Evolutionary conservation across 2,113 vertebrate genomes (phyloP).

Genomic region (Halcyon malimbica): DNA sequence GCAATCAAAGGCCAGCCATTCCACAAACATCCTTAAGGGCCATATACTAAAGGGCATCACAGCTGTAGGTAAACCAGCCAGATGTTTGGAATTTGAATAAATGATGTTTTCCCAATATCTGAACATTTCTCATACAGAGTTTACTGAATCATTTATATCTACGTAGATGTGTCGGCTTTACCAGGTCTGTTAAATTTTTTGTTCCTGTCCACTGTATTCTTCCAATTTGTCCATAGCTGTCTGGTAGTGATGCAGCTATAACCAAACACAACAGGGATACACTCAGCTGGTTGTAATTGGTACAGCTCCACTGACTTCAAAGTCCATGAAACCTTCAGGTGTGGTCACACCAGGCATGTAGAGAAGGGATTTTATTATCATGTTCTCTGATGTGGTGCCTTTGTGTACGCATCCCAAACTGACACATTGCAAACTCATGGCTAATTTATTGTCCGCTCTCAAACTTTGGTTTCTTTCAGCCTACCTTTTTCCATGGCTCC

Average conservation of each 20-base stretch:
- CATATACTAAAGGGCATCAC: neutral
- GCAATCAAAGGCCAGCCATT: neutral
- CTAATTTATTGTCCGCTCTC: neutral
- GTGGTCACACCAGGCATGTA: neutral
- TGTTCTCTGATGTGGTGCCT: constrained; percentile 35
- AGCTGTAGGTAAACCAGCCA: neutral
- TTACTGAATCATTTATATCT: neutral
- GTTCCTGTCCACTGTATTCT: neutral
- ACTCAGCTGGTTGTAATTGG: neutral
- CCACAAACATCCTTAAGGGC: neutral
- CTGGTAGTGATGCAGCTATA: neutral
- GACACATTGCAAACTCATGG: constrained; percentile 12
- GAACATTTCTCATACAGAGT: neutral
- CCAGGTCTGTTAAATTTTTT: neutral
- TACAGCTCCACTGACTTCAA: constrained; percentile 25
- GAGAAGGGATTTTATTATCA: neutral
- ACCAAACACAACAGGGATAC: neutral
- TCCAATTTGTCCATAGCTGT: neutral
- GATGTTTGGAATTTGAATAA: neutral
- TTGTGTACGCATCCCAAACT: neutral
- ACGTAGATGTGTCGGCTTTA: neutral
- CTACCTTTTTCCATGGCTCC: neutral
- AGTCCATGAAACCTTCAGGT: constrained; percentile 28
- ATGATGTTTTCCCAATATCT: neutral
- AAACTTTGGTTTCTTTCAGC: neutral